Conservation (phyloP, 2,888 invertebrate species). For the Callosobruchus maculatus region DNA sequence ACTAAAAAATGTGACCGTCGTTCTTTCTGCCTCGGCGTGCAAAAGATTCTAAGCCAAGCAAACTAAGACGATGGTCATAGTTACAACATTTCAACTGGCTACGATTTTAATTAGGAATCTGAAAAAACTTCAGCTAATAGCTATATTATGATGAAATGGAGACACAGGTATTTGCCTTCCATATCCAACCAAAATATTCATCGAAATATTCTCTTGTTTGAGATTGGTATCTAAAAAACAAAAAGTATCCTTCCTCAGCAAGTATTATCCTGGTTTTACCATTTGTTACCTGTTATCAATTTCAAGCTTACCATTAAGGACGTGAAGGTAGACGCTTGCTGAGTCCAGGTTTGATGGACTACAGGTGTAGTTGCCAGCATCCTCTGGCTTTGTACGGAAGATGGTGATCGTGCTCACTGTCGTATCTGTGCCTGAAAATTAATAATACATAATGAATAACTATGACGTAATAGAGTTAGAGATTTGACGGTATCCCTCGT, state of each 20-base stretch:
- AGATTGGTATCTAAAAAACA: background rate
- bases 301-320: conserved; percentile 74
- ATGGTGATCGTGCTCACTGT: conserved; percentile 72
- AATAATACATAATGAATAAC: background rate
- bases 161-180: too few species aligned
- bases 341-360: conserved; percentile 89
- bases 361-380: conserved; percentile 91
- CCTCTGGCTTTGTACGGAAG: conserved; percentile 68
- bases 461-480: background rate
- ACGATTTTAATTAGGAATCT: background rate
- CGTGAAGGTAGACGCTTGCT: conserved; percentile 84
- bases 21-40: too few species aligned
- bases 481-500: too few species aligned
- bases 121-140: too few species aligned
- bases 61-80: too few species aligned
- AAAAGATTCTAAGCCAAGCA: too few species aligned
- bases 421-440: conserved; percentile 57
- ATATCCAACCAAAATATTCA: background rate
- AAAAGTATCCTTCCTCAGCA: background rate
- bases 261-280: background rate
- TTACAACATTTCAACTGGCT: too few species aligned
- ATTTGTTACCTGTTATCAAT: background rate
- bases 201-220: background rate
- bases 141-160: too few species aligned
- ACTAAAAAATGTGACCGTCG: too few species aligned